Conservation (phyloP, 2,113 vertebrate species). For the Ictidomys tridecemlineatus region DNA sequence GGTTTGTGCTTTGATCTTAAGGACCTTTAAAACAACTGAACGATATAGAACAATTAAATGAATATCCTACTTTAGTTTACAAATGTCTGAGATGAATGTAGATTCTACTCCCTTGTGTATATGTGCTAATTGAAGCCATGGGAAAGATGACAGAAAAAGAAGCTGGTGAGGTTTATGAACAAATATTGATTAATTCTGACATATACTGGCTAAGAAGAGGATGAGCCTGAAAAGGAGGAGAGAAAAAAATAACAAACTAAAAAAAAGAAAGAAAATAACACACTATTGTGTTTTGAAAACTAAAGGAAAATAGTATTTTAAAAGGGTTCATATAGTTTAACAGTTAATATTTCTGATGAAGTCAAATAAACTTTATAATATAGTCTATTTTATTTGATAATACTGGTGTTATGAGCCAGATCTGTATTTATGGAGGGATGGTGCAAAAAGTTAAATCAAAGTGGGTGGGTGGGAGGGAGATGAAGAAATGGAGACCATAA, state of each 20-base stretch:
- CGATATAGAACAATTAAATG: not conserved
- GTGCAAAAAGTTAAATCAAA: not conserved
- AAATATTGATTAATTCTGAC: conserved; percentile 33
- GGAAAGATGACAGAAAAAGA: conserved; percentile 24
- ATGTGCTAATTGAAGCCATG: not conserved
- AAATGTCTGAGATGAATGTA: not conserved
- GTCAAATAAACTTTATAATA: conserved; percentile 1
- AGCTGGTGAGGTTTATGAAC: not conserved
- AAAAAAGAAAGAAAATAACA: not conserved
- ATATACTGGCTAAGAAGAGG: not conserved
- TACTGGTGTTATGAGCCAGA: not conserved
- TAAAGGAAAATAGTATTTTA: conserved; percentile 20
- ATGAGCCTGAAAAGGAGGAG: not conserved
- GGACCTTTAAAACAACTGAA: conserved; percentile 15
- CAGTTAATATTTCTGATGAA: not conserved
- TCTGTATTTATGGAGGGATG: not conserved
- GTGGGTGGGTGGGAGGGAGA: not conserved
- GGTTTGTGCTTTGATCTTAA: not conserved
- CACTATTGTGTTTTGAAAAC: not conserved
- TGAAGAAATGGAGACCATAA: not conserved
- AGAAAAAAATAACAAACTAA: not conserved
- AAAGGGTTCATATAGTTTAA: not conserved
- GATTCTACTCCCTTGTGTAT: not conserved
- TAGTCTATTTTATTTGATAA: conserved; percentile 21
- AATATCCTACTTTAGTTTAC: conserved; percentile 3